phyloP scores from a whole-genome alignment of 2,797 vertebrate genomes.

The Bucorvus abyssinicus region DNA sequence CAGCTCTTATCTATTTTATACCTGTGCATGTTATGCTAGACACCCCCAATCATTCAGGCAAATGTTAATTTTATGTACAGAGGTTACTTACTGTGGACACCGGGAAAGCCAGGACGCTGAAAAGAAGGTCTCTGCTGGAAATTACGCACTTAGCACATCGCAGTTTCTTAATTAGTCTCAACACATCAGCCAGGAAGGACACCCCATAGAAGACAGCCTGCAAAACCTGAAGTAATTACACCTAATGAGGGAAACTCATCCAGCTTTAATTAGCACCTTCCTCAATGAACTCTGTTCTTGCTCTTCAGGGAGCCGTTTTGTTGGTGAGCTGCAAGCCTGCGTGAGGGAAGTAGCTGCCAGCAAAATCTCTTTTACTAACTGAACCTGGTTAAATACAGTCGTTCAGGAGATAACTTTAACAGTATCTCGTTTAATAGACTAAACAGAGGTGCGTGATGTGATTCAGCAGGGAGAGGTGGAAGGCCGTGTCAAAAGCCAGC shows the following conservation, averaged over 20 bases:
- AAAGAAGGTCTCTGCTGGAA: conserved; percentile 85
- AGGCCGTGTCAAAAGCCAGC: background rate
- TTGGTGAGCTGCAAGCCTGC: background rate
- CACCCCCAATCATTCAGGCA: background rate
- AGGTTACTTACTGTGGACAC: conserved; percentile 83
- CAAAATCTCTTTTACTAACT: conserved; percentile 63
- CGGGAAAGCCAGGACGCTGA: conserved; percentile 87
- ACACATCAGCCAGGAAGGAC: conserved; percentile 81
- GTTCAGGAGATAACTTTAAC: conserved; percentile 42
- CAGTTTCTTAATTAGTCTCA: conserved; percentile 72
- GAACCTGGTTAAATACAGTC: conserved; percentile 64
- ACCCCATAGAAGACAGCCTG: conserved; percentile 87
- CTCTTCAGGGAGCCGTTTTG: conserved; percentile 53
- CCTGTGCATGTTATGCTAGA: background rate
- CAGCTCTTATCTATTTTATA: background rate
- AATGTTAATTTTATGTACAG: background rate
- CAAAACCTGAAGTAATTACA: conserved; percentile 84
- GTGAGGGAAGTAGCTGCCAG: conserved; percentile 45
- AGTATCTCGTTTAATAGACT: conserved; percentile 52
- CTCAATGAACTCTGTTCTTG: conserved; percentile 38
- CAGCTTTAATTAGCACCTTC: conserved; percentile 72
- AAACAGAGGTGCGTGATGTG: conserved; percentile 40
- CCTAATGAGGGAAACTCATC: conserved; percentile 73
- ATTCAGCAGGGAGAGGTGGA: background rate
- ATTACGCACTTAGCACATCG: conserved; percentile 68